Base-by-base conservation (phyloP, 2,113 vertebrate genomes). In the Lepidiolamprologus cunningtoni region DNA sequence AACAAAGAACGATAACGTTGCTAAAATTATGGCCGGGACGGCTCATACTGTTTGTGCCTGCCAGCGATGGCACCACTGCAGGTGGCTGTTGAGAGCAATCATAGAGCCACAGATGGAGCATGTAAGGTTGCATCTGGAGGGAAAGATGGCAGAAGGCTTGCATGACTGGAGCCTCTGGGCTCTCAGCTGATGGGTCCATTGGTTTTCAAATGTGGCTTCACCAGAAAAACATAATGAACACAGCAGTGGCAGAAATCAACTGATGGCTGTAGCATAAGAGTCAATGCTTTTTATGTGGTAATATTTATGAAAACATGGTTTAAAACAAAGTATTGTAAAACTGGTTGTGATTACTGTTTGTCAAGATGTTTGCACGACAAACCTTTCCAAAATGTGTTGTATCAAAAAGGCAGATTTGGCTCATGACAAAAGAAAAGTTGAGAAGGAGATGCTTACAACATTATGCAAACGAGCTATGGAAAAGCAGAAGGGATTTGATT, bases 121-220 rank as follows among this genome's bases (percentile, higher is more conserved):
- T 86, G 90, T 88, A 92, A 94, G 87, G 91, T 89, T 93, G 89
- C 91, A 92, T 92, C 89, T 93, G 87, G 89, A 86, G 80, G 76
- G 71, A 71, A 71, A 66, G 53, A 61, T 83, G 89, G 86, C 91
- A 94, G 93, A 89, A 80, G 86, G 88, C 83, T 71, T 57, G 89
- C 78, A 79, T 86, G 89, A 93, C 91, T 84, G 76, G 40, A 4
- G 89, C 92, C 90, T 86, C 90, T 91, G 73, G 93, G 89, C 86
- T 89, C 42, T 71, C 35, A 26, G 58, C 79, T 90, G 87, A 92
- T 84, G 81, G 89, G 23, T 86, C 89, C 42, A 68, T 71, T 89
- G 89, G 76, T 86, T 91, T 87, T 88, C 86, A 90, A 89, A 90
- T 87, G 83, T 89, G 86, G 53, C 80, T 73, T 82, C 35, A 86